Evolutionary conservation across 2,113 vertebrate genomes (phyloP).

Genomic region (Trichomycterus rosablanca): DNA sequence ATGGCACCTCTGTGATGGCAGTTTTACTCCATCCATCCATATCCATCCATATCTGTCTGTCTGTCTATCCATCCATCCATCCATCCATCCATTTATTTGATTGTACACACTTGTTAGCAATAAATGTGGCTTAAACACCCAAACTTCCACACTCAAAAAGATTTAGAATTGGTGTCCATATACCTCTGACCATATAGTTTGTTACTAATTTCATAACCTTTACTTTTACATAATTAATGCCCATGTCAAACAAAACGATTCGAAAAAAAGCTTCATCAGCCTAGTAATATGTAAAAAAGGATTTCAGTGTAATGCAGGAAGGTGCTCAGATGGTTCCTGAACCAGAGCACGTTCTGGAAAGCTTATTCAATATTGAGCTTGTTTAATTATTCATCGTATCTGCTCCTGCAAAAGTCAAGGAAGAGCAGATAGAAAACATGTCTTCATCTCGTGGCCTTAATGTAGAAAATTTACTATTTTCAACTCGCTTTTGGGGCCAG

Average conservation of each 20-base stretch:
- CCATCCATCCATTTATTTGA: no score
- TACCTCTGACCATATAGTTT: no score
- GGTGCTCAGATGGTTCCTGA: conserved; percentile 4
- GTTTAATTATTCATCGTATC: conserved; percentile 27
- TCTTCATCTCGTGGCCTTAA: conserved; percentile 26
- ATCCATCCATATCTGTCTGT: no score
- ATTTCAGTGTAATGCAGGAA: neutral
- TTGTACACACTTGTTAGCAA: no score
- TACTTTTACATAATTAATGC: no score
- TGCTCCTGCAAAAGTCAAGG: conserved; percentile 18
- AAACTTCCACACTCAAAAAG: no score
- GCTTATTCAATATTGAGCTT: conserved; percentile 24
- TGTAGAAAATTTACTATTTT: conserved; percentile 25
- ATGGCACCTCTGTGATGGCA: no score
- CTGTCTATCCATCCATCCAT: no score
- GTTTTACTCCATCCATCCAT: no score
- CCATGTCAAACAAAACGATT: neutral
- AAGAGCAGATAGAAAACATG: conserved; percentile 4
- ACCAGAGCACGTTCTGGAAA: conserved; percentile 8
- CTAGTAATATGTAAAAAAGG: neutral
- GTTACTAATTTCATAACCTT: no score
- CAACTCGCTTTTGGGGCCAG: conserved; percentile 21
- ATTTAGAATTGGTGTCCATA: no score
- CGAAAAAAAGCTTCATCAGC: neutral
- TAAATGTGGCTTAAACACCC: no score